phyloP scores from a whole-genome alignment of 2,113 vertebrate genomes.

The Pleuronectes platessa region DNA sequence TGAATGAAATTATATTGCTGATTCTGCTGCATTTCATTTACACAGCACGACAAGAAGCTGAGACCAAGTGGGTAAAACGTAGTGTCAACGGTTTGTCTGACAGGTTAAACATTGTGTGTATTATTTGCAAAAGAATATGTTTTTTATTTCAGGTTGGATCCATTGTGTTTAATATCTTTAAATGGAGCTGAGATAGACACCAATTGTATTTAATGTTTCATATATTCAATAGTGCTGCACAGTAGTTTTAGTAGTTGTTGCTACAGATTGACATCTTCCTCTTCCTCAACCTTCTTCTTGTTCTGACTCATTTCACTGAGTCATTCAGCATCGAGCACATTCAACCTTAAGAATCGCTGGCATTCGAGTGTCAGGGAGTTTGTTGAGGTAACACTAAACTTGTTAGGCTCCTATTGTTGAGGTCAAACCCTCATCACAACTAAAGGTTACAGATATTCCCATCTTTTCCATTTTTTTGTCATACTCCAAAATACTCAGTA shows the following conservation, averaged over 20 bases:
- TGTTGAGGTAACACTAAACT: conserved; percentile 53
- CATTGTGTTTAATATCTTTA: conserved; percentile 38
- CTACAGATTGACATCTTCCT: background rate
- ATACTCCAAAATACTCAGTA: conserved; percentile 34
- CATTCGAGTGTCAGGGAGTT: conserved; percentile 61
- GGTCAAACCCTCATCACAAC: conserved; percentile 54
- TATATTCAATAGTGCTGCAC: no score
- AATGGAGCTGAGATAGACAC: no score
- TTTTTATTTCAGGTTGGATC: no score
- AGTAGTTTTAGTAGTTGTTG: background rate
- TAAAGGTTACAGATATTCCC: conserved; percentile 52
- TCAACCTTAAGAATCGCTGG: conserved; percentile 45
- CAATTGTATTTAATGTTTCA: no score
- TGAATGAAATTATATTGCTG: conserved; percentile 53
- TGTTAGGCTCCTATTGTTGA: conserved; percentile 44
- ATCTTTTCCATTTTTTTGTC: conserved; percentile 28
- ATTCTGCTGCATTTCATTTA: conserved; percentile 55
- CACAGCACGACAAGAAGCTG: conserved; percentile 50
- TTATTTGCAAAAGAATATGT: background rate
- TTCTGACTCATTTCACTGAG: conserved; percentile 64
- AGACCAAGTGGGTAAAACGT: conserved; percentile 13
- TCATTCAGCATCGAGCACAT: conserved; percentile 62
- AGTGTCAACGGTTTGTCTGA: no score
- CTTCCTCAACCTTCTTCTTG: conserved; percentile 13
- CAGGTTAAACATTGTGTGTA: no score